phyloP scores from a whole-genome alignment of 2,113 vertebrate species.

The Otis tarda region DNA sequence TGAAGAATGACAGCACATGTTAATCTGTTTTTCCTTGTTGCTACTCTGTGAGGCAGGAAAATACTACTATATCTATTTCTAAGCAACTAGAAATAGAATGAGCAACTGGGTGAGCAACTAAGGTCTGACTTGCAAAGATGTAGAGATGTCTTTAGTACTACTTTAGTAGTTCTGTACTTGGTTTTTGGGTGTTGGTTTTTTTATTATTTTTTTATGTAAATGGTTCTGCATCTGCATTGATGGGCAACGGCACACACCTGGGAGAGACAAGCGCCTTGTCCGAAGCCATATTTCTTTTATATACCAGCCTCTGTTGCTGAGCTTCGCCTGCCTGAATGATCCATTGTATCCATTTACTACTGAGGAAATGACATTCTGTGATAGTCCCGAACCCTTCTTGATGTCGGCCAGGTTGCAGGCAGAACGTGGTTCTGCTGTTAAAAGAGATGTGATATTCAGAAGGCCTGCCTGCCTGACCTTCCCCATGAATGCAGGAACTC shows the following conservation, averaged over 20 bases:
- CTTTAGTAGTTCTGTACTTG: too few relatives aligned
- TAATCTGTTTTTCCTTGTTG: not conserved
- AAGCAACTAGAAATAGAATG: not conserved
- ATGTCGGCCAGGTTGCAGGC: not conserved
- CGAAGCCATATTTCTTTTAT: not conserved
- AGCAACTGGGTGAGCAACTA: not conserved
- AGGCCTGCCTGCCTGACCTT: not conserved
- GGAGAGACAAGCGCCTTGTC: not conserved
- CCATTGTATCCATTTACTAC: not conserved
- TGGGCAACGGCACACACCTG: not conserved
- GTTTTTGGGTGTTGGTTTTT: too few relatives aligned
- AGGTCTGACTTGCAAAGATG: not conserved
- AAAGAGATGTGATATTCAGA: not conserved
- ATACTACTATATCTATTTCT: not conserved
- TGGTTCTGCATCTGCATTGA: not conserved
- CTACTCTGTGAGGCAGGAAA: not conserved
- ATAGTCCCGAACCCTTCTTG: not conserved
- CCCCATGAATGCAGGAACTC: not conserved
- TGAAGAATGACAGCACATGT: not conserved
- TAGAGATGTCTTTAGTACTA: not conserved
- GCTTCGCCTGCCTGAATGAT: not conserved
- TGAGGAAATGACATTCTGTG: not conserved
- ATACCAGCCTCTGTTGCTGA: not conserved
- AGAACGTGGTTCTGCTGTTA: not conserved
- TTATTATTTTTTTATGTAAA: not conserved